Evolutionary conservation across 2,113 vertebrate genomes (phyloP).

Genomic region (Cryptomyrus ogoouensis): DNA sequence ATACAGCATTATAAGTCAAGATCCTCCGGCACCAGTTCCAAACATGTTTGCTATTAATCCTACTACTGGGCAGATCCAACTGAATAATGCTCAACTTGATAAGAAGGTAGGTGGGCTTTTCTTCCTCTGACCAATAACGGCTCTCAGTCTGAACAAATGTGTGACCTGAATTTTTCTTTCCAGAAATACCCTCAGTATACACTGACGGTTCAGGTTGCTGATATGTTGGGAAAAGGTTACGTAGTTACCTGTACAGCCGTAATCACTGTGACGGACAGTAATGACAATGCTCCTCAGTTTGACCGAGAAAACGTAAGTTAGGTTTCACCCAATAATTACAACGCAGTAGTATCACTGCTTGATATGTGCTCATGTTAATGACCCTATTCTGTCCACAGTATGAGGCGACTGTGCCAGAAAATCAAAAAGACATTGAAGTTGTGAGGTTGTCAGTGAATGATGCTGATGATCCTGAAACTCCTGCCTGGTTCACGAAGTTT

Average conservation of each 20-base stretch:
- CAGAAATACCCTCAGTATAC: slow-evolving; percentile 71
- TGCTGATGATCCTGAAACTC: too few relatives aligned
- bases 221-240: slow-evolving; percentile 55
- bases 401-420: too few relatives aligned
- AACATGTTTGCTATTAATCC: slow-evolving; percentile 69
- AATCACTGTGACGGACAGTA: slow-evolving; percentile 66
- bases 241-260: slow-evolving; percentile 47
- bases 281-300: slow-evolving; percentile 68
- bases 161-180: slow-evolving; percentile 13
- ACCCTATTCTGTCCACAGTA: too few relatives aligned
- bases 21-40: slow-evolving; percentile 30
- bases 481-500: too few relatives aligned
- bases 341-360: too few relatives aligned
- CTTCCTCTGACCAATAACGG: neutral
- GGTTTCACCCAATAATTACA: too few relatives aligned
- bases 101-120: slow-evolving; percentile 66
- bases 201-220: slow-evolving; percentile 64
- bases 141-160: neutral
- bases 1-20: too few relatives aligned
- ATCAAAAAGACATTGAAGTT: too few relatives aligned
- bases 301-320: too few relatives aligned
- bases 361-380: too few relatives aligned
- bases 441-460: too few relatives aligned
- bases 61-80: slow-evolving; percentile 60
- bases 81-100: slow-evolving; percentile 62